Evolutionary conservation across 1,140 invertebrate species (phyloP), one percentile per base, ranked within the genome.

Genomic region (Tetraneura akinire): DNA sequence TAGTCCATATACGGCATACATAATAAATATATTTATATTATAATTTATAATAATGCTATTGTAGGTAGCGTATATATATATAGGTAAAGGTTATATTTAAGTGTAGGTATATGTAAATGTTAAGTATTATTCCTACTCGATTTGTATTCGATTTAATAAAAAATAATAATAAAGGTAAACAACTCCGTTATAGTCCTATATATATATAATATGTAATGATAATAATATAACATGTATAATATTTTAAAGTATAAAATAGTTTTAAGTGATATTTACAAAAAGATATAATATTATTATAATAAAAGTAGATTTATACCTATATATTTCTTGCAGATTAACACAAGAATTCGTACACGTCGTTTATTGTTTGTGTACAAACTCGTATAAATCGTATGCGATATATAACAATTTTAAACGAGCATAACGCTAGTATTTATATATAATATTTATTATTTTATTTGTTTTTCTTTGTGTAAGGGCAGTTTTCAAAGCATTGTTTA

Each of bases 401-500:
- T 45, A 45, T 66, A 8, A 37, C 8, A 66, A 62, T 9, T 62
- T 10, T 14, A 21, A 45, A 21, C 13, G 14, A 47, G 42, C 47
- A 42, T 73, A 29, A 73, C 42, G 32, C 21, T 57, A 76, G n/a
- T 66, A 16, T 21, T n/a, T n/a, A n/a, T n/a, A n/a, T n/a, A n/a
- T n/a, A n/a, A n/a, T n/a, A n/a, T n/a, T n/a, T n/a, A n/a, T n/a
- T n/a, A 42, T 57, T 47, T 68, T 37, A 37, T 37, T 37, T 42
- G 23, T 26, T 68, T 68, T 47, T 45, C 32, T 57, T 18, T 42
- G 32, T 32, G 32, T 21, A 57, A 32, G 73, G 53, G 73, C 73
- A 60, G 51, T 76, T 76, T 76, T 37, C 71, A 57, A 76, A 76
- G 73, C 73, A n/a, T 57, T 76, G 37, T 76, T 68, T 76, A 57